Evolutionary conservation across 2,888 invertebrate species (phyloP).

Genomic region (Thymelicus lineola): DNA sequence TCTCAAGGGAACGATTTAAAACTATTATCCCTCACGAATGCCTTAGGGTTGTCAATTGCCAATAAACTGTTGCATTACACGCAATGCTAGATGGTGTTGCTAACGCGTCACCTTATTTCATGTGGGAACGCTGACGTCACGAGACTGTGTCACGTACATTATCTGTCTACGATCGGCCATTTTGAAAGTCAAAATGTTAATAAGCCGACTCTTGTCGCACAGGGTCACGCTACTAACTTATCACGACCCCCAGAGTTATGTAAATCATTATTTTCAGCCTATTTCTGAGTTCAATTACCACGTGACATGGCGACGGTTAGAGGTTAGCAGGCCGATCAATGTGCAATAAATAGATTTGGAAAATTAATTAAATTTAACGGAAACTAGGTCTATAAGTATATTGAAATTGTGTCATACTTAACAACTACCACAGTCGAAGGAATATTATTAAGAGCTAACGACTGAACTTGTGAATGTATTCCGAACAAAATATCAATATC

Average conservation of each 20-base stretch:
- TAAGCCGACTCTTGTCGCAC: slow-evolving; percentile 51
- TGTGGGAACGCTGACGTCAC: slow-evolving; percentile 58
- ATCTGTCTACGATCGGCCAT: slow-evolving; percentile 64
- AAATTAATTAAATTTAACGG: too few species aligned
- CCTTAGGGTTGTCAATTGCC: slow-evolving; percentile 48
- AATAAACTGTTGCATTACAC: slow-evolving; percentile 51
- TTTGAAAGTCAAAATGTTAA: slow-evolving; percentile 66
- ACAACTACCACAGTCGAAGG: too few species aligned
- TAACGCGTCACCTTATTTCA: slow-evolving; percentile 52
- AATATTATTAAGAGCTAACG: too few species aligned
- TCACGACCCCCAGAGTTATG: slow-evolving; percentile 49
- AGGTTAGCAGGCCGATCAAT: slow-evolving; percentile 19
- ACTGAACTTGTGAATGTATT: too few species aligned
- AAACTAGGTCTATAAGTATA: too few species aligned
- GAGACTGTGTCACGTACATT: slow-evolving; percentile 51
- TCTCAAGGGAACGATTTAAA: slow-evolving; percentile 34
- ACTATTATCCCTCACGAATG: slow-evolving; percentile 30
- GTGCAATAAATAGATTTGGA: neutral
- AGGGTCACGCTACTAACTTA: slow-evolving; percentile 53
- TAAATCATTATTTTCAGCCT: slow-evolving; percentile 28
- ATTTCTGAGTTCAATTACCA: slow-evolving; percentile 22
- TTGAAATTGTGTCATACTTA: too few species aligned
- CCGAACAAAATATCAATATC: too few species aligned
- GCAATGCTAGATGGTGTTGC: slow-evolving; percentile 53
- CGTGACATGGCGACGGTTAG: slow-evolving; percentile 3